Conservation (phyloP, 2,113 vertebrate genomes). For the Paratilapia polleni region DNA sequence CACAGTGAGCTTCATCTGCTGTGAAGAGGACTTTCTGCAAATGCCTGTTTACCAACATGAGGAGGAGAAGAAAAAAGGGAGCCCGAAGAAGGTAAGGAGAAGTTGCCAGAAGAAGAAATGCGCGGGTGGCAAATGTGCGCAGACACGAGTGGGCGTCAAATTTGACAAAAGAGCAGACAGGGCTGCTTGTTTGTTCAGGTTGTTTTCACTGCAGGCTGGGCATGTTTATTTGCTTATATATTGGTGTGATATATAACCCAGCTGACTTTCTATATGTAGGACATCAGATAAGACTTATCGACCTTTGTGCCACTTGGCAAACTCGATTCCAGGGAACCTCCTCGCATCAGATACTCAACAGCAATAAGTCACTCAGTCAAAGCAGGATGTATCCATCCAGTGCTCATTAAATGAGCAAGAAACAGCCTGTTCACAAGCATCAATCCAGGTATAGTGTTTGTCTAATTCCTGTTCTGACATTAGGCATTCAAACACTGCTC, state of each 20-base stretch:
- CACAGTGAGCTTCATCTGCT: constrained; percentile 87
- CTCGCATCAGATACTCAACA: not conserved
- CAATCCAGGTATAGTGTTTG: not conserved
- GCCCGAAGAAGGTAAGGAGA: constrained; percentile 66
- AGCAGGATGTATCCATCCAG: not conserved
- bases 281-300: constrained; percentile 17
- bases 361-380: not conserved
- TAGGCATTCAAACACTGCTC: not conserved
- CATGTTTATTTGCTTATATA: not conserved
- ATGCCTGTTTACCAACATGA: constrained; percentile 81
- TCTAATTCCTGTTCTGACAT: constrained; percentile 22
- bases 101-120: not conserved
- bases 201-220: not conserved
- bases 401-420: constrained; percentile 3
- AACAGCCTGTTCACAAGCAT: not conserved
- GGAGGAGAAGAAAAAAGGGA: constrained; percentile 75
- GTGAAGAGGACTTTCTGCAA: constrained; percentile 84
- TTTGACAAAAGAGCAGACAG: not conserved
- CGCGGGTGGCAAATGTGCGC: not conserved
- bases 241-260: not conserved
- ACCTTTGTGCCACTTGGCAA: constrained; percentile 24
- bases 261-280: not conserved
- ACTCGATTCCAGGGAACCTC: not conserved
- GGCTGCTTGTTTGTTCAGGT: not conserved
- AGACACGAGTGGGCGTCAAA: constrained; percentile 7